Evolutionary conservation across 1,140 invertebrate genomes (phyloP).

Genomic region (Drosophila biarmipes): DNA sequence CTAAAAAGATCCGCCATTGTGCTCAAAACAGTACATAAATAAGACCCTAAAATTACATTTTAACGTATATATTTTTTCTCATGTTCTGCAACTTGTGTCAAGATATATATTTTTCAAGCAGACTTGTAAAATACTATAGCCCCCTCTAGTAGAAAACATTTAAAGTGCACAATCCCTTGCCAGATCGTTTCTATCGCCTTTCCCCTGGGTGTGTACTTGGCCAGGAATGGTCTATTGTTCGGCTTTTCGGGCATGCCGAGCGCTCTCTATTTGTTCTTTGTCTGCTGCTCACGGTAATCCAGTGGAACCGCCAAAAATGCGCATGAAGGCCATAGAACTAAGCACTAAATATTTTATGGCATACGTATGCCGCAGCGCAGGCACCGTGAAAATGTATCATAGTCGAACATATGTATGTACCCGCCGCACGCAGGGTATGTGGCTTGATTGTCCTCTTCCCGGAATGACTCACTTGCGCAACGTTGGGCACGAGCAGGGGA

Average conservation of each 20-base stretch:
- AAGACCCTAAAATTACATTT: too few species aligned
- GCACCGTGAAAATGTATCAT: slow-evolving; percentile 25
- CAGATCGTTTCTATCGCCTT: too few species aligned
- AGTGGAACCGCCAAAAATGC: slow-evolving; percentile 19
- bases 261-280: slow-evolving; percentile 45
- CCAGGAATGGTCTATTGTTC: slow-evolving; percentile 61
- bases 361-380: slow-evolving; percentile 46
- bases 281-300: slow-evolving; percentile 24
- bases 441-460: slow-evolving; percentile 10
- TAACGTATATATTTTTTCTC: too few species aligned
- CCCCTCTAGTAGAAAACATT: too few species aligned
- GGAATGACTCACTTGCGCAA: slow-evolving; percentile 20
- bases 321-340: slow-evolving; percentile 55
- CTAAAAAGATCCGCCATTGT: too few species aligned
- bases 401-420: slow-evolving; percentile 6
- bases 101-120: too few species aligned
- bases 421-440: slow-evolving; percentile 1
- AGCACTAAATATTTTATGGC: slow-evolving; percentile 79
- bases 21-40: too few species aligned
- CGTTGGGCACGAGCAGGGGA: too few species aligned
- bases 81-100: too few species aligned
- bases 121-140: too few species aligned
- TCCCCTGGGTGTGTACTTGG: not conserved
- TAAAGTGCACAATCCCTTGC: too few species aligned
- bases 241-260: slow-evolving; percentile 74